Base-by-base conservation (phyloP, 2,113 vertebrate species). In the Nanorana parkeri region DNA sequence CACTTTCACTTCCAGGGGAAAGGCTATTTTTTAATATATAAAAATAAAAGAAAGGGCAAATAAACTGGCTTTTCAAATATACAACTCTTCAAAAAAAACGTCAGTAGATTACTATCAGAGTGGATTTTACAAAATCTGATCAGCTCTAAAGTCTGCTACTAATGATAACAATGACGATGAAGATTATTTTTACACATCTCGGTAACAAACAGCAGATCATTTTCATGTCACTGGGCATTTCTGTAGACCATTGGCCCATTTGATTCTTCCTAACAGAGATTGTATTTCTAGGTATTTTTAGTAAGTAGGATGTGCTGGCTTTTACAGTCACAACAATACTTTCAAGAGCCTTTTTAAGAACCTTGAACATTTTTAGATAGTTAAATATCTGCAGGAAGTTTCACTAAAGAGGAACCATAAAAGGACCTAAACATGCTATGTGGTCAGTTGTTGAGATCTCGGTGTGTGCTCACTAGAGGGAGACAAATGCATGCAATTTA, bases 401-500 rank as follows among this genome's bases (percentile, higher is more conserved):
- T 75, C 54, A 52, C 17, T 77, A 17, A 65, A 64, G 32, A 76
- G 73, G 32, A 77, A 64, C 60, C 41, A 64, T 60, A 24, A 77
- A 19, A 29, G 32, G 58, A 64, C 20, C 58, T 6, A 10, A 51
- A 52, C 15, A 23, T 77, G 41, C 28, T 76, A 47, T 28, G 5
- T 67, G 26, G 32, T 32, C 65, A 51, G 23, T 15, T 63, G 1
- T 52, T 67, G 47, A 56, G 29, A 10, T 68, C 36, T 24, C 51
- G n/a, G n/a, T 86, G 75, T 85, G 51, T 71, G 71, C 86, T 92
- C 94, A 92, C 93, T 92, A 94, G 94, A 88, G 94, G 94, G 93
- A 94, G 93, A 92, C 92, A 94, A 79, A 92, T 86, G 88, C 94
- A 93, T 91, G 88, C 91, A 90, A 85, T 91, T 93, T 86, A 73